Evolutionary conservation across 2,888 invertebrate species (phyloP).

Genomic region (Eristalis intricaria): DNA sequence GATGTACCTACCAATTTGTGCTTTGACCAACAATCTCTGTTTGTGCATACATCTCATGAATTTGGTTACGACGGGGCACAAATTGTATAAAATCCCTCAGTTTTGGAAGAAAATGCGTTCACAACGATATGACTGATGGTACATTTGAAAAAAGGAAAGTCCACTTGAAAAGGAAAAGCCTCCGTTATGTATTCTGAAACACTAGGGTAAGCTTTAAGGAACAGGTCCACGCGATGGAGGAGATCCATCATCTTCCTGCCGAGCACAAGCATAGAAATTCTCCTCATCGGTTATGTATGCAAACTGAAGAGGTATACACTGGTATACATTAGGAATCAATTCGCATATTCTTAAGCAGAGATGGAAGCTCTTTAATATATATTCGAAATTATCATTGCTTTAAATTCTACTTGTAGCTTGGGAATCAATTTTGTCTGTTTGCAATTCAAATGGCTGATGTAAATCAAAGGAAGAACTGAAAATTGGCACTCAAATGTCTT

Average conservation of each 20-base stretch:
- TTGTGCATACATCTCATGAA: neutral
- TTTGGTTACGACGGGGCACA: neutral
- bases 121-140: neutral
- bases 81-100: neutral
- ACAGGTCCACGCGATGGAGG: neutral
- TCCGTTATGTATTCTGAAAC: neutral
- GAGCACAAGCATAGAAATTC: neutral
- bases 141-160: neutral
- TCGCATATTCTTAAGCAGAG: neutral
- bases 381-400: neutral
- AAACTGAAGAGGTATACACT: neutral
- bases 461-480: neutral
- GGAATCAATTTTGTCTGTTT: neutral
- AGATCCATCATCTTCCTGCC: neutral
- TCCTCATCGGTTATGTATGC: neutral
- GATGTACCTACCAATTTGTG: neutral
- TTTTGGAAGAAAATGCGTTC: neutral
- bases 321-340: neutral
- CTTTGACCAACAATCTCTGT: neutral
- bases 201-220: neutral
- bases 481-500: neutral
- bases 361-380: neutral
- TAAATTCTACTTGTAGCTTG: neutral
- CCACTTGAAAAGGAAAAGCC: neutral
- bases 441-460: neutral